Evolutionary conservation across 2,888 invertebrate species (phyloP), one percentile per base, ranked within the genome.

Genomic region (Notocelia uddmanniana): DNA sequence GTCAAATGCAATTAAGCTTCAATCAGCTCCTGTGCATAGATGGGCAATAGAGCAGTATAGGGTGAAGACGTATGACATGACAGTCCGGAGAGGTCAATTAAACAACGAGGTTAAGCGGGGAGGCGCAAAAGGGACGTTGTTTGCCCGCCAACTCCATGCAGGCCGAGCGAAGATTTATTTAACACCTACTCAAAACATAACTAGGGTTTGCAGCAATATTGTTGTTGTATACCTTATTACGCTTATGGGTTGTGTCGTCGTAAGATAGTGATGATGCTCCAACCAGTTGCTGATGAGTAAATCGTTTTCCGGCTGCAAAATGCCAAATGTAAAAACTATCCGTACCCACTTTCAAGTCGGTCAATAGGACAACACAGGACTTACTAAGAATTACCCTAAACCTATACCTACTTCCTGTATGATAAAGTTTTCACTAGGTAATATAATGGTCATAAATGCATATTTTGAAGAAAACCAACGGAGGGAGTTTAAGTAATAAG

Each of bases 81-180:
- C 45, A 60, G 66, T 66, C 45, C 52, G 79, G 81, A 79, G 83
- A 82, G 85, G 86, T 87, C 86, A 87, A 89, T 89, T 90, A 89
- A 85, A 83, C 82, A 85, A 83, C 81, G 83, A 82, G 82, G 82
- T 78, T 81, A 76, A 78, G 78, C 74, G 83, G 80, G 83, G 83
- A 79, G 81, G 82, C 77, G 69, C 75, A 77, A 78, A 84, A 78
- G 77, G 78, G 76, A 69, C 59, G 72, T 73, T 80, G 81, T 79
- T 83, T 81, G 79, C 72, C 74, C 74, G 74, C 69, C 62, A 74
- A 74, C 71, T 69, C 62, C 73, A 73, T 73, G 80, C 76, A 78
- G 77, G 76, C 75, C 73, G 76, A 77, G 75, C 79, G 78, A 75
- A n/a, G n/a, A n/a, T n/a, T 82, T 79, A 83, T 83, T 76, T 79